phyloP scores from a whole-genome alignment of 2,113 vertebrate species.

The Corythaeola cristata region DNA sequence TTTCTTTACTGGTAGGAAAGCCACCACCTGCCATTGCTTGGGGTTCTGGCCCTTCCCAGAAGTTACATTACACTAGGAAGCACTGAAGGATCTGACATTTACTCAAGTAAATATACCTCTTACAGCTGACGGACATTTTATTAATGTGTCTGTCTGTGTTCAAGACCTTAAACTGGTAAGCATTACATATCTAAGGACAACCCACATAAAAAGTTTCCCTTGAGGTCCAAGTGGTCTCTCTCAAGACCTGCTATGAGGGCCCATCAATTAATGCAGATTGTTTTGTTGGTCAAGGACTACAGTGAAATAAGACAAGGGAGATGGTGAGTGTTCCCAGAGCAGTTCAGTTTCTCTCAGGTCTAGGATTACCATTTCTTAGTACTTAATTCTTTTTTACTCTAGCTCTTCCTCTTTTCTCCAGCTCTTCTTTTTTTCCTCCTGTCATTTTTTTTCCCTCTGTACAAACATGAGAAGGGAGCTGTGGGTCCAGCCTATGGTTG shows the following conservation, averaged over 20 bases:
- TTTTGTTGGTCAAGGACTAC: not conserved
- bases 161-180: not conserved
- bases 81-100: not conserved
- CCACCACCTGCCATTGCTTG: rapidly evolving
- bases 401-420: not conserved
- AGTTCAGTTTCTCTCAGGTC: not conserved
- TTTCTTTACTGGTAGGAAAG: not conserved
- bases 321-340: not conserved
- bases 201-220: rapidly evolving
- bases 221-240: not conserved
- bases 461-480: not conserved
- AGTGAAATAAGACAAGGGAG: not conserved
- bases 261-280: not conserved
- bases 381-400: not conserved
- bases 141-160: not conserved
- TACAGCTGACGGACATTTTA: not conserved
- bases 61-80: not conserved
- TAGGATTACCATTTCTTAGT: not conserved
- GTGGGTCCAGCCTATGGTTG: not conserved
- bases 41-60: not conserved
- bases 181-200: not conserved
- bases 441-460: not conserved
- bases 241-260: not conserved
- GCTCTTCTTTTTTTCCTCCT: no score
- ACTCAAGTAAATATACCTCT: not conserved